Percentiles rank a stretch among this genome's conserved stretches.
phyloP scores from a whole-genome alignment of 1,140 invertebrate species.

The Lucilia sericata region DNA sequence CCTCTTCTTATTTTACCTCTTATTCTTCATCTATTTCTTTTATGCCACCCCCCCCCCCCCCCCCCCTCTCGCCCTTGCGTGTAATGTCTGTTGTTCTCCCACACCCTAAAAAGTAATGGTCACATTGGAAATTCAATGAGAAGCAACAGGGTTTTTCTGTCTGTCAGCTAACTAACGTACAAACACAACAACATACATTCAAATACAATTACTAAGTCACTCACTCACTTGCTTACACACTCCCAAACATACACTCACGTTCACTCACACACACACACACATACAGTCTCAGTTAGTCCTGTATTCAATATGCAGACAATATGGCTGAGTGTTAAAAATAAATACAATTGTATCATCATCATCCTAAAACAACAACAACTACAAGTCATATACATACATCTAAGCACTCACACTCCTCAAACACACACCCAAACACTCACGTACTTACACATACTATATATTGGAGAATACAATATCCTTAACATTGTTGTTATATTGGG shows the following conservation, averaged over 20 bases:
- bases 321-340: conserved; percentile 24
- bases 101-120: background rate
- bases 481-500: too few relatives aligned
- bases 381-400: background rate
- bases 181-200: background rate
- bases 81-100: background rate
- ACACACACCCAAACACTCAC: background rate
- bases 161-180: background rate
- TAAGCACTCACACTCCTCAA: background rate
- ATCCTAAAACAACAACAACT: background rate
- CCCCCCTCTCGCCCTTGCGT: background rate
- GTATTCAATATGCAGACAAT: conserved; percentile 19
- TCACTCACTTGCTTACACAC: background rate
- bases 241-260: background rate
- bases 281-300: background rate
- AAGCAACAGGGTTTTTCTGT: conserved; percentile 26
- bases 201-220: background rate
- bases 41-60: background rate
- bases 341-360: background rate
- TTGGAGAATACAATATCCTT: background rate
- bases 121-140: background rate
- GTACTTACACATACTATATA: background rate
- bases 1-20: background rate
- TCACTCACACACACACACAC: background rate
- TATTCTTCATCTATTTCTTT: background rate